Evolutionary conservation across 1,140 invertebrate genomes (phyloP).

Genomic region (Tetranychus urticae): DNA sequence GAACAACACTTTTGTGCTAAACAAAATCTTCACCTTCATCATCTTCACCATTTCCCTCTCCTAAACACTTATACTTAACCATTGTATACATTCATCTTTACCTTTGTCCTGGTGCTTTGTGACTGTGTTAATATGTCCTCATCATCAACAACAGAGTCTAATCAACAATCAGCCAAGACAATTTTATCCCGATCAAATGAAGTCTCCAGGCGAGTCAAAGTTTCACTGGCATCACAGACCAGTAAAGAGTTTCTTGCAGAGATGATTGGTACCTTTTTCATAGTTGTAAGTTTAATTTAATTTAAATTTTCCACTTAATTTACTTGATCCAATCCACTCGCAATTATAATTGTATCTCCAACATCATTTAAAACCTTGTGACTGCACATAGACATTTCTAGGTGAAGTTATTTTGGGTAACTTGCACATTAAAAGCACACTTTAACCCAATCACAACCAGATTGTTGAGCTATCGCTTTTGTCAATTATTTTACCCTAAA

Average conservation of each 20-base stretch:
- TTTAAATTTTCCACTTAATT: neutral
- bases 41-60: too few relatives aligned
- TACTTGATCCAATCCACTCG: neutral
- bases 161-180: too few relatives aligned
- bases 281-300: neutral
- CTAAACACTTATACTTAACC: too few relatives aligned
- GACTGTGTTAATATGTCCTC: too few relatives aligned
- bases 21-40: too few relatives aligned
- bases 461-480: neutral
- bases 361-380: neutral
- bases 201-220: neutral
- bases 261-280: neutral
- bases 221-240: neutral
- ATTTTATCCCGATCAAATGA: neutral
- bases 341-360: neutral
- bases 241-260: neutral
- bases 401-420: neutral
- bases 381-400: neutral
- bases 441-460: neutral
- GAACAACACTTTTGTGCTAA: too few relatives aligned
- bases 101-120: too few relatives aligned
- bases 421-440: neutral
- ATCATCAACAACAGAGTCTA: too few relatives aligned
- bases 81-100: too few relatives aligned
- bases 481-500: too few relatives aligned